Evolutionary conservation across 2,797 vertebrate genomes (phyloP).

Genomic region (Bufotes viridis): DNA sequence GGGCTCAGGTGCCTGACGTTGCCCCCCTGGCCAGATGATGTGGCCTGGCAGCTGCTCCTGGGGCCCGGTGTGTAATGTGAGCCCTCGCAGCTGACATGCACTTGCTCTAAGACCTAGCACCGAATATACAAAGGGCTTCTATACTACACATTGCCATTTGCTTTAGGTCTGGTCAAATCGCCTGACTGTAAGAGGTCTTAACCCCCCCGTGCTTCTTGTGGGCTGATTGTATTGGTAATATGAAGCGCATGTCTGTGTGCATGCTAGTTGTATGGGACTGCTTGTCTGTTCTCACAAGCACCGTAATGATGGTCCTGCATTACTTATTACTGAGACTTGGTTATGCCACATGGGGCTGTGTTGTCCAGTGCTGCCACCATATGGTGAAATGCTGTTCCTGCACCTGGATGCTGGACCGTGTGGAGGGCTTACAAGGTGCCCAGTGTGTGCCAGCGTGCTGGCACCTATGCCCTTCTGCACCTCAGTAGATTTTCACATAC

Average conservation of each 20-base stretch:
- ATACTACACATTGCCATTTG: background rate
- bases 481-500: too few relatives aligned
- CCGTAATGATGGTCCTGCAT: too few relatives aligned
- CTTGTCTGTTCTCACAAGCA: too few relatives aligned
- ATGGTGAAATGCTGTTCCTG: background rate
- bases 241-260: too few relatives aligned
- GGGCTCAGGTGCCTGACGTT: background rate
- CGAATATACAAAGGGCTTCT: background rate
- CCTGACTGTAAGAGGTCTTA: background rate
- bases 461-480: too few relatives aligned
- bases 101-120: background rate
- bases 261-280: too few relatives aligned
- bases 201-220: too few relatives aligned
- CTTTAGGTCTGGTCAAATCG: background rate
- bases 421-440: background rate
- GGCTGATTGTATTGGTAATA: too few relatives aligned
- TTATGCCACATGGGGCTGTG: background rate
- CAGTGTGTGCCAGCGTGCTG: too few relatives aligned
- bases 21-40: background rate
- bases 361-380: background rate
- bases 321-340: background rate
- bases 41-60: conserved; percentile 49
- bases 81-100: conserved; percentile 8
- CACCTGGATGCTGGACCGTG: background rate
- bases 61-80: conserved; percentile 41